Percentiles rank a stretch among this genome's conserved stretches.
Conservation (phyloP, 2,888 invertebrate genomes). For the Drosophila nigricruria region DNA sequence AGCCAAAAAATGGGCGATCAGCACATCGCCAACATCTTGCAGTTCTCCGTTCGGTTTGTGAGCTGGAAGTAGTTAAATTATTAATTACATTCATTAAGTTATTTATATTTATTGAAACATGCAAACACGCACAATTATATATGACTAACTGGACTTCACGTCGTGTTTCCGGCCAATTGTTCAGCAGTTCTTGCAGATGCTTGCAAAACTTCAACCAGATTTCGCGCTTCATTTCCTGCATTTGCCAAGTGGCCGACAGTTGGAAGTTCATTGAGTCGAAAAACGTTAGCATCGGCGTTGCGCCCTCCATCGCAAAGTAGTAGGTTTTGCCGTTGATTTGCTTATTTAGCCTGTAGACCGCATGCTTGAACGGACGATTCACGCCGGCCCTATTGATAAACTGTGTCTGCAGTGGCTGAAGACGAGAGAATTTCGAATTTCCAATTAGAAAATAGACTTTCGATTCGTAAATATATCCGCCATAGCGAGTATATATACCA, state of each 20-base stretch:
- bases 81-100: neutral
- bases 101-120: neutral
- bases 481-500: too few relatives aligned
- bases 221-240: constrained; percentile 80
- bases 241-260: constrained; percentile 73
- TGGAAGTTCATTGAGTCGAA: constrained; percentile 73
- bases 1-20: constrained; percentile 44
- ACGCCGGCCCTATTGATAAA: constrained; percentile 81
- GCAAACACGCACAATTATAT: constrained; percentile 71
- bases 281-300: constrained; percentile 83
- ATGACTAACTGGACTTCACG: constrained; percentile 72
- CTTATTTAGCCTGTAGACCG: constrained; percentile 74
- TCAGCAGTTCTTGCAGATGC: constrained; percentile 68
- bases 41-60: constrained; percentile 57
- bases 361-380: constrained; percentile 76
- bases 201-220: constrained; percentile 80
- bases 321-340: constrained; percentile 68
- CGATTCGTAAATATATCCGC: too few relatives aligned
- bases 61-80: constrained; percentile 53
- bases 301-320: constrained; percentile 82
- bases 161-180: constrained; percentile 76
- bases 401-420: constrained; percentile 68
- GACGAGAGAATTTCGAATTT: too few relatives aligned
- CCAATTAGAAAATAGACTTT: too few relatives aligned
- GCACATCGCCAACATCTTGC: constrained; percentile 73